These are phyloP conservation scores for Conistra vaccinii DNA, from an alignment of 2,888 invertebrate species.

Conservation along the genomic window DNA sequence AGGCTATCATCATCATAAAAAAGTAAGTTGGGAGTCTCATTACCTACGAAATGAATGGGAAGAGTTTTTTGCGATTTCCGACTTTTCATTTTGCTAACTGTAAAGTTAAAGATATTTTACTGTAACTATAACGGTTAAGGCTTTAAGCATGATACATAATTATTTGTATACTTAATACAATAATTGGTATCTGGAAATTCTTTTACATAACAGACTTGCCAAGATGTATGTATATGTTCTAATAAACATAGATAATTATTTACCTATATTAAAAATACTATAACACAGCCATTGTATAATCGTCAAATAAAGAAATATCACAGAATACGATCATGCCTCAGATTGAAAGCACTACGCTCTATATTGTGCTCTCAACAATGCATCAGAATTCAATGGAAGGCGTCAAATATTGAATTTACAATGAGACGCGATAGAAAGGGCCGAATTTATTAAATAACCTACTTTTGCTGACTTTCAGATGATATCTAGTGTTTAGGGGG, in stretches of 20 bases:
- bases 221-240: no score
- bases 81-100: no score
- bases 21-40: no score
- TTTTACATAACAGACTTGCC: no score
- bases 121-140: no score
- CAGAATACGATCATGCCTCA: slow-evolving; percentile 26
- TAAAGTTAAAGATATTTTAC: no score
- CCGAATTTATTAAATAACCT: slow-evolving; percentile 60
- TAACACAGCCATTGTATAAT: slow-evolving; percentile 2
- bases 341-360: slow-evolving; percentile 33
- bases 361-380: slow-evolving; percentile 67
- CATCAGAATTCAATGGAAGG: slow-evolving; percentile 56
- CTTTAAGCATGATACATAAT: no score
- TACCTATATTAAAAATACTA: not conserved
- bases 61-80: no score
- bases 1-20: no score
- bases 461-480: slow-evolving; percentile 30
- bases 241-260: not conserved
- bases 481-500: slow-evolving; percentile 3
- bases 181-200: no score
- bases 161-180: no score
- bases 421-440: slow-evolving; percentile 58
- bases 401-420: slow-evolving; percentile 72
- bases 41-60: no score
- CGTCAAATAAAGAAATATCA: slow-evolving; percentile 40